These are phyloP conservation scores for Peromyscus nudipes DNA, from an alignment of 2,797 vertebrate species.

Conservation along the genomic window DNA sequence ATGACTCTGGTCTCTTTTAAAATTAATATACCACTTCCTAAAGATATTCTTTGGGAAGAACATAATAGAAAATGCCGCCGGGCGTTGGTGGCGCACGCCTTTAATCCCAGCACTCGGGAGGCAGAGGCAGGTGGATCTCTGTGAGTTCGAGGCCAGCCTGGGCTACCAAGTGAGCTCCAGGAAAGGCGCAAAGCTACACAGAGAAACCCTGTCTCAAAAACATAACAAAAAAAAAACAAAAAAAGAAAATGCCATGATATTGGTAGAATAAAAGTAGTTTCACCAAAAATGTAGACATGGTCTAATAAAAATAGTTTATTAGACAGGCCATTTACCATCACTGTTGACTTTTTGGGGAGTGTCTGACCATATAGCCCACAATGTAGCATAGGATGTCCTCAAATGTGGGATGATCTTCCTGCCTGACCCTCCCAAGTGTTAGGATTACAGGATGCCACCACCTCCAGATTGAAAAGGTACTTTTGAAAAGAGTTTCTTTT, in stretches of 20 bases:
- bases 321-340: background rate
- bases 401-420: background rate
- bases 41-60: background rate
- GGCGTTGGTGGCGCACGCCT: too few species aligned
- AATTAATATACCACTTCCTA: background rate
- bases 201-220: too few species aligned
- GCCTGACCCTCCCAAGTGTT: background rate
- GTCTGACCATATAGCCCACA: background rate
- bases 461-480: background rate
- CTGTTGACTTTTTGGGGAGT: background rate
- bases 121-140: too few species aligned
- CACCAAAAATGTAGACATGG: background rate
- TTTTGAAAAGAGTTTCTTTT: background rate
- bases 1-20: background rate
- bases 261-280: background rate
- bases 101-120: too few species aligned
- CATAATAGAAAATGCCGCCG: background rate
- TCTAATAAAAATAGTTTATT: background rate
- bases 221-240: too few species aligned
- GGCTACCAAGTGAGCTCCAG: too few species aligned
- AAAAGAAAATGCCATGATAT: background rate
- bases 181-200: too few species aligned
- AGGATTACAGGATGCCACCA: background rate
- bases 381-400: background rate
- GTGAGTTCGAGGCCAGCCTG: too few species aligned